Evolutionary conservation across 2,888 invertebrate species (phyloP), one percentile per base, ranked within the genome.

Genomic region (Colletes collaris): DNA sequence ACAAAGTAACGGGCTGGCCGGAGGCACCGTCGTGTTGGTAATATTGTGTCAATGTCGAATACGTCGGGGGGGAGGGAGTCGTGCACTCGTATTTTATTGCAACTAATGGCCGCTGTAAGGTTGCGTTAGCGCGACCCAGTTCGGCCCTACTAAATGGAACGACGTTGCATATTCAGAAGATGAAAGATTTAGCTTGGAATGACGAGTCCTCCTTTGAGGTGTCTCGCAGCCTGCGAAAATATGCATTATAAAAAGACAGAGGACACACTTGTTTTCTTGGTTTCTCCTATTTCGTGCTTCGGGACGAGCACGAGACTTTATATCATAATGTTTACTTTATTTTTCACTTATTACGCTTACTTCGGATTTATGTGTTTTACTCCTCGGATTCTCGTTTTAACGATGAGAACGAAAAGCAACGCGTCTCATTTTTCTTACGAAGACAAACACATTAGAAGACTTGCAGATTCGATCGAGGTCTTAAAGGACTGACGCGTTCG

Each of bases 31-130:
- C n/a, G 35, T 8, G 40, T 8, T n/a, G 56, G 13, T 52, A 60
- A 52, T 79, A 72, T 72, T 68, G 72, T 77, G 78, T 79, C 79
- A 79, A 79, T 79, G 79, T 77, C 72, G 64, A 79, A 78, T 65
- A 68, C 46, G 55, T 16, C 27, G 40, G n/a, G n/a, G n/a, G n/a
- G n/a, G n/a, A n/a, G n/a, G n/a, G 52, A 56, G 46, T 49, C 44
- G 27, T 50, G 52, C 66, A 27, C 7, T 78, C 66, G 69, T 78
- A 46, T 60, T 78, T 78, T 80, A 80, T 73, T 69, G 69, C 49
- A 69, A 69, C 68, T 80, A 80, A 80, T 78, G 69, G 78, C 65
- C 11, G 60, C 19, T 50, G 60, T 69, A 66, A 73, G 65, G 69
- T 69, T 66, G 44, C 56, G 62, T 80, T 69, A 53, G 52, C 10